Evolutionary conservation across 2,888 invertebrate species (phyloP).

Genomic region (Sphaerophoria taeniata): DNA sequence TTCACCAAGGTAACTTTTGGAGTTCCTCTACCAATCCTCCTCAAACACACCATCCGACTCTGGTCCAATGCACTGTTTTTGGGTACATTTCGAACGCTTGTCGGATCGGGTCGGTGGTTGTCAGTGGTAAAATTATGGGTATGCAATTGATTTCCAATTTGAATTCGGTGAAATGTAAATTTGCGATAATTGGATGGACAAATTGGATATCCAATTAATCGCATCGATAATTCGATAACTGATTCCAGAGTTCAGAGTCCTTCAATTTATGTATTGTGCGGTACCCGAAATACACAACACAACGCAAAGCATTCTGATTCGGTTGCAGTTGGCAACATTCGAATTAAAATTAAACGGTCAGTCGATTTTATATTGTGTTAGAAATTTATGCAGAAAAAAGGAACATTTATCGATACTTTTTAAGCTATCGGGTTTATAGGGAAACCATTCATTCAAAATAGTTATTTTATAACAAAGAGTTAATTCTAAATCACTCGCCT

Average conservation of each 20-base stretch:
- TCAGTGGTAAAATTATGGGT: slow-evolving; percentile 44
- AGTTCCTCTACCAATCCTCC: slow-evolving; percentile 19
- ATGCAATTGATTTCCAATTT: slow-evolving; percentile 75
- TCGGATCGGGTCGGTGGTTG: neutral
- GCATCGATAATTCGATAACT: slow-evolving; percentile 74
- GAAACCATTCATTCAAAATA: too few species aligned
- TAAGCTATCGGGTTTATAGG: too few species aligned
- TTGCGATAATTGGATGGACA: slow-evolving; percentile 75
- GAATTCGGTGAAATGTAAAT: slow-evolving; percentile 74
- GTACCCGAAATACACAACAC: neutral
- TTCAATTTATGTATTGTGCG: slow-evolving; percentile 34
- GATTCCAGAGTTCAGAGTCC: slow-evolving; percentile 58
- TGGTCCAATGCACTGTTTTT: neutral
- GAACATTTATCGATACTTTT: neutral
- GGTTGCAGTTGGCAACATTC: slow-evolving; percentile 6
- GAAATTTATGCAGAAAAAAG: neutral
- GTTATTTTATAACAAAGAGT: neutral
- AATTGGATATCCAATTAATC: slow-evolving; percentile 75
- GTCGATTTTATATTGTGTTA: slow-evolving; percentile 7
- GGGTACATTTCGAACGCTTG: neutral
- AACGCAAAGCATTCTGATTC: neutral
- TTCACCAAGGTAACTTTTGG: slow-evolving; percentile 52
- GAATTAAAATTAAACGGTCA: slow-evolving; percentile 19
- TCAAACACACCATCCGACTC: neutral
- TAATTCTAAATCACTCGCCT: neutral